A percentile compares a stretch with the other conserved stretches of the same genome.
Conservation (phyloP, 2,797 vertebrate species). For the Chaetophractus vellerosus region DNA sequence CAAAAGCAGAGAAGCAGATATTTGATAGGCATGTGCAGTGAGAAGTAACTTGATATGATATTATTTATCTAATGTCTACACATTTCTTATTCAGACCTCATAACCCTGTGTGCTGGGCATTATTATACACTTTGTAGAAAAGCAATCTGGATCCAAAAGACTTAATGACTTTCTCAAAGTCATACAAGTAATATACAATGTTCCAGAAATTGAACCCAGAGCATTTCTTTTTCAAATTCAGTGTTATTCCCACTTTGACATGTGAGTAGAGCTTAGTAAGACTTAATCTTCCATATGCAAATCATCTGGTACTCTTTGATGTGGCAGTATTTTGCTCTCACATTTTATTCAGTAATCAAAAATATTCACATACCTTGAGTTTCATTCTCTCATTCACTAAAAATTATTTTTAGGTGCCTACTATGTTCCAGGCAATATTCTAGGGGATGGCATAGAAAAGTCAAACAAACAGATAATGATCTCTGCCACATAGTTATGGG, state of each 20-base stretch:
- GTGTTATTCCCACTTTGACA: not conserved
- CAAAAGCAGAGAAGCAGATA: not conserved
- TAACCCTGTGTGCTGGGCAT: not conserved
- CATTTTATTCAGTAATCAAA: constrained; percentile 30
- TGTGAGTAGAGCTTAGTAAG: not conserved
- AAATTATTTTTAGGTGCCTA: not conserved
- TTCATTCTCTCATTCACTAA: constrained; percentile 28
- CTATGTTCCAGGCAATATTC: not conserved
- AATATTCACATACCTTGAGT: not conserved
- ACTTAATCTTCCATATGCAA: not conserved
- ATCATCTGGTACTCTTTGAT: not conserved
- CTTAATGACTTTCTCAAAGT: constrained; percentile 9
- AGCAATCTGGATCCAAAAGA: not conserved
- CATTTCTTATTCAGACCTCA: constrained; percentile 61
- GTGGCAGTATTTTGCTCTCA: not conserved
- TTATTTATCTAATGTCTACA: not conserved
- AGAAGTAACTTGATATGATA: not conserved
- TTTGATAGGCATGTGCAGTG: not conserved
- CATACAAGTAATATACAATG: not conserved
- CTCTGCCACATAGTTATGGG: not conserved
- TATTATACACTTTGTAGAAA: constrained; percentile 11
- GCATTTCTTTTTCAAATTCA: not conserved
- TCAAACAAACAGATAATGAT: constrained; percentile 12
- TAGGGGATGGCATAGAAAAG: not conserved
- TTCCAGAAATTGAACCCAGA: not conserved